Evolutionary conservation across 2,797 vertebrate genomes (phyloP).

Genomic region (Sebastes steindachneri): DNA sequence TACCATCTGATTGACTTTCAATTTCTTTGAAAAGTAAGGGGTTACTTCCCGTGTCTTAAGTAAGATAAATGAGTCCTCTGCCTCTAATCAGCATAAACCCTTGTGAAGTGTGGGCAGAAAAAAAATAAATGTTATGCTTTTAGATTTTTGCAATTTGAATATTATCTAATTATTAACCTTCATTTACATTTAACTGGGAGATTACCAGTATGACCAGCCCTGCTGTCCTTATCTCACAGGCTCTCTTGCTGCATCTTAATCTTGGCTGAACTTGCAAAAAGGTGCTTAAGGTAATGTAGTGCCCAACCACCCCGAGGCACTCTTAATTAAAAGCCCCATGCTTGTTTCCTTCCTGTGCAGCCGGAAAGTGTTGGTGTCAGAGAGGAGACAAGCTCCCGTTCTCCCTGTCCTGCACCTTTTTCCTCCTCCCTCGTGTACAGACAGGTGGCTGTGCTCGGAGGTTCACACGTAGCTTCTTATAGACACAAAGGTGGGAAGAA

Average conservation of each 20-base stretch:
- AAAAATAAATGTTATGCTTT: neutral
- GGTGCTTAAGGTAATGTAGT: slow-evolving; percentile 14
- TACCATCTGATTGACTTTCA: slow-evolving; percentile 61
- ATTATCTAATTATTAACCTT: neutral
- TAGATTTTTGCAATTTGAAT: neutral
- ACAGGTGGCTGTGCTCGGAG: neutral
- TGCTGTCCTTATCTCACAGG: neutral
- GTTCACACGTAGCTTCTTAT: slow-evolving; percentile 3
- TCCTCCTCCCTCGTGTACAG: neutral
- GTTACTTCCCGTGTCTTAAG: slow-evolving; percentile 45
- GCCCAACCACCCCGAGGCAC: slow-evolving; percentile 44
- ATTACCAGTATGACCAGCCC: neutral
- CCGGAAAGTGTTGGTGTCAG: slow-evolving; percentile 6
- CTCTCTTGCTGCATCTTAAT: slow-evolving; percentile 17
- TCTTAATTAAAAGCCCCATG: slow-evolving; percentile 67
- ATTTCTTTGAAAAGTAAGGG: slow-evolving; percentile 49
- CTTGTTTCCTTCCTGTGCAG: slow-evolving; percentile 42
- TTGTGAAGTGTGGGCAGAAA: neutral
- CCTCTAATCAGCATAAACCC: slow-evolving; percentile 26
- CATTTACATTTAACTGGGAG: neutral
- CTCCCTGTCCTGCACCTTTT: neutral
- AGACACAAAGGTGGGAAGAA: slow-evolving; percentile 11
- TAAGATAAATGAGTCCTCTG: slow-evolving; percentile 48
- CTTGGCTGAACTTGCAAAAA: slow-evolving; percentile 19
- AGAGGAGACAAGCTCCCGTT: slow-evolving; percentile 12